Evolutionary conservation across 2,113 vertebrate species (phyloP), one percentile per base, ranked within the genome.

Genomic region (Psephotus haematonotus): DNA sequence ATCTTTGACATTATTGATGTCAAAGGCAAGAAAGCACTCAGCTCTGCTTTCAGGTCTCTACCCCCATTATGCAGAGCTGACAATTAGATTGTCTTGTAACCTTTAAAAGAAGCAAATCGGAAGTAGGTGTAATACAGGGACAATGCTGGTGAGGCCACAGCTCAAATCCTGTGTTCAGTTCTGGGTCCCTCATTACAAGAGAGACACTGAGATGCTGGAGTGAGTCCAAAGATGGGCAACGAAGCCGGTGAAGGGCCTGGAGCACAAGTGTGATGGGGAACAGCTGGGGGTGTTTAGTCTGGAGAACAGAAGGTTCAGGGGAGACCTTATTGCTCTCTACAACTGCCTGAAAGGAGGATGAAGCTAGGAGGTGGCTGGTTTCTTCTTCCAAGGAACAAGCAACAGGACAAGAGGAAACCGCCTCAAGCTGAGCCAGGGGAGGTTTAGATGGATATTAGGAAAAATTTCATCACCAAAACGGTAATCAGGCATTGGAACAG

Each of bases 61-160:
- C 43, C 2, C 2, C 2, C 2, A 4, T 3, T 8, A 20, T 1
- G 10, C 35, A 52, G 47, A 50, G 28, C 69, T 60, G 59, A 77
- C 43, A 31, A 25, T 47, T 35, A 46, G n/a, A 5, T 7, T 22
- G 10, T 35, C 83, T 68, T 35, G 6, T 49, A 62, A 49, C 22
- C 37, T 57, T 44, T 14, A 75, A 62, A 44, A 46, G 71, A 74
- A 80, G 62, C 25, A 72, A 75, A 77, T 47, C 49, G 13, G 46
- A 80, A 52, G 8, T 17, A 28, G 29, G 5, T 39, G 28, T 17
- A 39, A 23, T 5, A 37, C 23, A 60, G 46, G 33, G 60, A 55
- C 14, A 70, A 4, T 9, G 35, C 33, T 59, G 57, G 57, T 35
- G n/a, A 59, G 57, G n/a, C 22, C 57, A 35, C 33, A 59, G 33